A percentile compares a stretch with the other conserved stretches of the same genome.
Evolutionary conservation across 1,140 invertebrate species (phyloP).

Genomic region (Drosophila leontia): DNA sequence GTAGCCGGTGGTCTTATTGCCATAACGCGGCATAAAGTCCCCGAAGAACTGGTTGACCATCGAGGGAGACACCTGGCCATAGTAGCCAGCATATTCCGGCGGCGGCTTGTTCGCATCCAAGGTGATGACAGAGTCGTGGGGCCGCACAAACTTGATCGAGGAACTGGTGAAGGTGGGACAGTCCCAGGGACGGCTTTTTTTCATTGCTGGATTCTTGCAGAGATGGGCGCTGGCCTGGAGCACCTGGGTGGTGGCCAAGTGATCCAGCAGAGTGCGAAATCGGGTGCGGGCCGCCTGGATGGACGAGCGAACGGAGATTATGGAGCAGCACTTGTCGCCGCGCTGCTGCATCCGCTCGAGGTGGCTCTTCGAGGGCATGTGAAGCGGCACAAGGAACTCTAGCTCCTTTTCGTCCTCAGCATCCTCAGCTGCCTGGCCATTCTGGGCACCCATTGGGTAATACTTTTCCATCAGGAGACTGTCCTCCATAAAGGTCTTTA

Average conservation of each 20-base stretch:
- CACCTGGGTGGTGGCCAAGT: conserved; percentile 23
- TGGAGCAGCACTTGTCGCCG: conserved; percentile 16
- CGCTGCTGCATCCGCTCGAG: conserved; percentile 2
- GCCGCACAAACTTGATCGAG: conserved; percentile 33
- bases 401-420: too few relatives aligned
- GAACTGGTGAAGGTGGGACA: background rate
- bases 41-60: conserved; percentile 52
- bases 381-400: background rate
- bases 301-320: background rate
- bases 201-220: background rate
- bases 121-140: conserved; percentile 40
- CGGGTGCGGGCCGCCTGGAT: conserved; percentile 46
- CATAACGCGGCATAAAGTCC: conserved; percentile 63
- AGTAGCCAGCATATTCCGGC: conserved; percentile 60
- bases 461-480: background rate
- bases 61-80: conserved; percentile 31
- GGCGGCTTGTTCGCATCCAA: conserved; percentile 23
- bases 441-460: background rate
- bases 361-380: background rate
- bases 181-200: background rate
- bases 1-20: conserved; percentile 50
- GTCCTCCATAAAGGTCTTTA: background rate
- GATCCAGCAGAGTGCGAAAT: conserved; percentile 26
- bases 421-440: background rate
- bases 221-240: background rate